A percentile compares a stretch with the other conserved stretches of the same genome.
phyloP scores from a whole-genome alignment of 2,113 vertebrate species.

The Stegastes partitus region DNA sequence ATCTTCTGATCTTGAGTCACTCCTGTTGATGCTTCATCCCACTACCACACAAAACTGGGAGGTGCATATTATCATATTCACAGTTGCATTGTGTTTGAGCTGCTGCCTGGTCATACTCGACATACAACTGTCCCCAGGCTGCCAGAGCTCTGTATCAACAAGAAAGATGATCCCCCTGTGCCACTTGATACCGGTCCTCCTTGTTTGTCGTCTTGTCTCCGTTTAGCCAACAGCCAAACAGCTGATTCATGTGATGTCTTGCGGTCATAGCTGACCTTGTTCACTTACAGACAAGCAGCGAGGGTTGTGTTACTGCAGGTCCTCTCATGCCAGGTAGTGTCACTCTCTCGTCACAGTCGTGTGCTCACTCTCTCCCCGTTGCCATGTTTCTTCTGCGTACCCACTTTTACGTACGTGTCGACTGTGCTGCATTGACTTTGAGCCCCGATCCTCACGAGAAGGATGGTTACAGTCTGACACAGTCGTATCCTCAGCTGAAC shows the following conservation, averaged over 20 bases:
- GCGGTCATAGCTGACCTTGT: slow-evolving; percentile 30
- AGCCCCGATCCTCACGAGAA: neutral
- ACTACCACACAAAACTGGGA: neutral
- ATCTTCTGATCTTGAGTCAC: neutral
- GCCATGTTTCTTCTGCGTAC: neutral
- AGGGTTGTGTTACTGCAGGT: slow-evolving; percentile 41
- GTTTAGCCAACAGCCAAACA: slow-evolving; percentile 19
- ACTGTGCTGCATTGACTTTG: slow-evolving; percentile 12
- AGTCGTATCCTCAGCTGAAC: slow-evolving; percentile 8
- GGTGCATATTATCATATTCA: neutral
- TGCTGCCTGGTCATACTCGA: neutral
- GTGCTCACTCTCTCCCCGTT: neutral
- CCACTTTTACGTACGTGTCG: neutral
- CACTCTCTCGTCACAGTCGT: slow-evolving; percentile 13
- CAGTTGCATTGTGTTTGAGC: neutral
- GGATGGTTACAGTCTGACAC: neutral
- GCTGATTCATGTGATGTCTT: slow-evolving; percentile 51
- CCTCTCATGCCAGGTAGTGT: slow-evolving; percentile 30
- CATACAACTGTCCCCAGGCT: neutral
- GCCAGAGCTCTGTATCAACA: neutral
- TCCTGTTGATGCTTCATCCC: neutral
- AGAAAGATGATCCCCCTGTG: slow-evolving; percentile 9
- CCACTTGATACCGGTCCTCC: neutral
- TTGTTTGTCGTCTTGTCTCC: slow-evolving; percentile 10
- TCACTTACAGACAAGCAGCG: slow-evolving; percentile 34